Evolutionary conservation across 2,888 invertebrate genomes (phyloP).

Genomic region (Andrena hattorfiana): DNA sequence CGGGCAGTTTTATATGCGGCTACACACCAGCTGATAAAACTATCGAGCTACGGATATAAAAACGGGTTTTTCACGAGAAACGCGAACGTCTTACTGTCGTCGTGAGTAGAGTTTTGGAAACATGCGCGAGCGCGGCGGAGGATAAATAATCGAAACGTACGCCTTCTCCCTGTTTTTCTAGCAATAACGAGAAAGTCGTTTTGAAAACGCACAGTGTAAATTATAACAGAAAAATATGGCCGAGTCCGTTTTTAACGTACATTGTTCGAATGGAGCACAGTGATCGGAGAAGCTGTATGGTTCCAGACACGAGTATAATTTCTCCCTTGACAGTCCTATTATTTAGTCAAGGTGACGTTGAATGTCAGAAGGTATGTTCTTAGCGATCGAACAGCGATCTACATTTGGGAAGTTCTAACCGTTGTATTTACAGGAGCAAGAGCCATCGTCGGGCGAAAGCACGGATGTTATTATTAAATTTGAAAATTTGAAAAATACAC

Average conservation of each 20-base stretch:
- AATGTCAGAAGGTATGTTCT: slow-evolving; percentile 69
- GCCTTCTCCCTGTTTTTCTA: slow-evolving; percentile 73
- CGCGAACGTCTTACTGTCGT: not conserved
- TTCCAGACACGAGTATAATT: slow-evolving; percentile 87
- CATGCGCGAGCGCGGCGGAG: not conserved
- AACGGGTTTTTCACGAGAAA: slow-evolving; percentile 86
- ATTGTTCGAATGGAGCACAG: slow-evolving; percentile 87
- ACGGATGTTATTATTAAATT: slow-evolving; percentile 17
- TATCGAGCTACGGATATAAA: slow-evolving; percentile 85
- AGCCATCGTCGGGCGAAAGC: not conserved
- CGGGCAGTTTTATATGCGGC: slow-evolving; percentile 87
- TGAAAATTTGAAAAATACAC: slow-evolving; percentile 68
- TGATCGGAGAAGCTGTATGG: slow-evolving; percentile 86
- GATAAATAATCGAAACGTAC: not conserved
- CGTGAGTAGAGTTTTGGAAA: slow-evolving; percentile 6
- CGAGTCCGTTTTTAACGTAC: slow-evolving; percentile 86
- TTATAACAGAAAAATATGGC: slow-evolving; percentile 85
- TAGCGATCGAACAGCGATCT: not conserved
- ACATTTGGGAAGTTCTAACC: not conserved
- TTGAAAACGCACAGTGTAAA: slow-evolving; percentile 89
- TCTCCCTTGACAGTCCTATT: slow-evolving; percentile 87
- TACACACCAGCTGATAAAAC: slow-evolving; percentile 86
- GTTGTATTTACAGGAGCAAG: not conserved
- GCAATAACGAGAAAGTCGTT: slow-evolving; percentile 87
- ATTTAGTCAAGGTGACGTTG: slow-evolving; percentile 84